These are phyloP conservation scores for Lichenostomus cassidix DNA, from an alignment of 2,113 vertebrate species.

Conservation along the genomic window DNA sequence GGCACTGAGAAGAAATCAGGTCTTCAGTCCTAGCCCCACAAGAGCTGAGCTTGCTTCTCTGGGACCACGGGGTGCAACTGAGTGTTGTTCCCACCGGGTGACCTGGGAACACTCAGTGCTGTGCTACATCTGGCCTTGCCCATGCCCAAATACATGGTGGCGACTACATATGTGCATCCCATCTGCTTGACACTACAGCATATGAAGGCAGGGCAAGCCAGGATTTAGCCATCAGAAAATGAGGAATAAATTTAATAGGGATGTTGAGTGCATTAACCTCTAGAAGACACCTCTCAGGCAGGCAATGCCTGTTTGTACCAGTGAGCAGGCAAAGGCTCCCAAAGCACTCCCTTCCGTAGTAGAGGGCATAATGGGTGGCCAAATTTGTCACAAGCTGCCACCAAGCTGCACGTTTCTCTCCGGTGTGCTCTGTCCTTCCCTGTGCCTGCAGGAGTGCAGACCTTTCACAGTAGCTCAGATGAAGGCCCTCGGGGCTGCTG, in stretches of 20 bases:
- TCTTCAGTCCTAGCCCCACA: neutral
- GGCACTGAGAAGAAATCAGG: neutral
- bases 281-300: neutral
- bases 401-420: neutral
- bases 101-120: neutral
- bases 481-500: neutral
- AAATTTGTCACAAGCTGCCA: neutral
- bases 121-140: neutral
- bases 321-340: neutral
- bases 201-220: neutral
- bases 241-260: neutral
- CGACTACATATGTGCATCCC: neutral
- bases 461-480: neutral
- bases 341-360: neutral
- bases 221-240: slow-evolving; percentile 10
- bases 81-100: neutral
- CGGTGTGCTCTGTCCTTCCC: neutral
- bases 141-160: neutral
- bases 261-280: neutral
- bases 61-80: neutral
- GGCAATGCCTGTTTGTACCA: neutral
- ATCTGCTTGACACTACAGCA: neutral
- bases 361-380: rapidly evolving
- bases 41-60: neutral
- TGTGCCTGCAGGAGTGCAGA: neutral